Evolutionary conservation across 2,888 invertebrate species (phyloP), one percentile per base, ranked within the genome.

Genomic region (Herminia tarsipennalis): DNA sequence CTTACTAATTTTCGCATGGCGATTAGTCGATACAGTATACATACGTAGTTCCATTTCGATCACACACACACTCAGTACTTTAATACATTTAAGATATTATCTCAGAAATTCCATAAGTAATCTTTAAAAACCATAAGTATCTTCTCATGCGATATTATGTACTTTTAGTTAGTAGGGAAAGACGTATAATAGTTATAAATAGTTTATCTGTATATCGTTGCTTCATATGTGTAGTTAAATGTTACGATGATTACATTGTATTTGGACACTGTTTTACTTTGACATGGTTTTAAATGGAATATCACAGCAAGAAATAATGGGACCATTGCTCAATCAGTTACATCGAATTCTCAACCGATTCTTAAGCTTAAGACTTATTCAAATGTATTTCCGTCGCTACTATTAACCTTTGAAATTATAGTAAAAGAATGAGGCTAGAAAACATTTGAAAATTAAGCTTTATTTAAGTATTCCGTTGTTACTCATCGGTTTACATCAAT

Each of bases 211-310:
- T 74, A 67, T 72, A 72, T 73, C 59, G 64, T 79, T 56, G 83
- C 84, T 83, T 84, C 46, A 67, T 83, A 63, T 81, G 77, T 83
- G 81, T 83, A 81, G 79, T 72, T 71, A 56, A 62, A 46, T 55
- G 60, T 71, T 65, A 66, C 50, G 29, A 49, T 53, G 29, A 48
- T 59, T 53, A 60, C 32, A 75, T 73, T 76, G 74, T 79, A 73
- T 70, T 30, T 53, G 72, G 70, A 67, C 73, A 76, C 66, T 76
- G 73, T 54, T 77, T 78, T 72, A 73, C 68, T 47, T 14, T 46
- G 46, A 35, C 43, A 37, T 20, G 30, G 9, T 30, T 45, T 37
- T 35, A 47, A 4, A 38, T 33, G 5, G n/a, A 20, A 21, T 37
- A 21, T 12, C 24, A 10, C 13, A 13, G 3, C n/a, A n/a, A 1